Evolutionary conservation across 1,140 invertebrate genomes (phyloP), one percentile per base, ranked within the genome.

Genomic region (Drosophila rhopaloa): DNA sequence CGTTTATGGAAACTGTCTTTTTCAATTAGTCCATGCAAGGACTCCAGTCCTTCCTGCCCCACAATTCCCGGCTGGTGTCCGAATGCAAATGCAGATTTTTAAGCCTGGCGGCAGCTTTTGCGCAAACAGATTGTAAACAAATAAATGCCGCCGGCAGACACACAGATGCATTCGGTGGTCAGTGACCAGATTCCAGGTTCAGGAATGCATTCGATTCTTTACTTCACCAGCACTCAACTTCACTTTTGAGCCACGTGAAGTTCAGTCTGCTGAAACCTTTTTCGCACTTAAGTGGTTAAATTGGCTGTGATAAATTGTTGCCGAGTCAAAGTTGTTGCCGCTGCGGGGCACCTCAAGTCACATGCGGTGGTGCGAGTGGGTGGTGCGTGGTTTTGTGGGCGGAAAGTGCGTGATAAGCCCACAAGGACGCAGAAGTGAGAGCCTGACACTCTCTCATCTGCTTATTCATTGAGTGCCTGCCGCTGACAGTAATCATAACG

Each of bases 241-340:
- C 29, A 53, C 35, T 29, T 60, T 59, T 63, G 59, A 75, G 67
- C 67, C 62, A 63, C 44, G 60, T 55, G 11, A 67, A 51, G 29
- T 51, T 51, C 48, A 41, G 53, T 50, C 67, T 61, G 56, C 76
- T 37, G 62, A 71, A 81, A 83, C 79, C 76, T 89, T 83, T 89
- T 89, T 84, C 80, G 71, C 80, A 89, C 84, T 88, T 88, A 88
- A 88, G 84, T 89, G 84, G 84, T 89, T 88, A 88, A 88, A 88
- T 88, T 89, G 84, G 80, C 80, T 83, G 84, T 88, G 84, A 88
- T 88, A 89, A 88, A 88, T 88, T 89, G 84, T 88, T 78, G 81
- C 72, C 63, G 80, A 71, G 76, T 88, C 76, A 89, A 83, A 89
- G 84, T 83, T 78, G 73, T 62, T 89, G 79, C 46, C 71, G 44